A percentile compares a stretch with the other conserved stretches of the same genome.
Conservation (phyloP, 2,888 invertebrate genomes). For the Mantis religiosa region DNA sequence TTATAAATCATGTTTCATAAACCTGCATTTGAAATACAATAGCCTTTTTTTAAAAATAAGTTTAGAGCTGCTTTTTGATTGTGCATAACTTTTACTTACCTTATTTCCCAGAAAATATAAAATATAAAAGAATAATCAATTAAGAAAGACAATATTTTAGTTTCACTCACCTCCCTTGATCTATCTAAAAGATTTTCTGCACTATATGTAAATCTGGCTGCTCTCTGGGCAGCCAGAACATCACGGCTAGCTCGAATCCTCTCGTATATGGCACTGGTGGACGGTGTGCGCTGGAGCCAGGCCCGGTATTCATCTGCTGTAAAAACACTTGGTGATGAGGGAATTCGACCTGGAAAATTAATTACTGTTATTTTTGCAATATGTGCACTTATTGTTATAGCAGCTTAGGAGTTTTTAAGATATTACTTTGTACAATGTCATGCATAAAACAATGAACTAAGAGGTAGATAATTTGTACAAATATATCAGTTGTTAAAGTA, state of each 20-base stretch:
- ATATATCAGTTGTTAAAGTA: too few species aligned
- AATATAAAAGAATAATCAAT: neutral
- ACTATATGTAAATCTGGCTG: conserved; percentile 79
- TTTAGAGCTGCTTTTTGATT: neutral
- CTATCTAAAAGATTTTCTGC: conserved; percentile 65
- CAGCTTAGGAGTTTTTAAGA: neutral
- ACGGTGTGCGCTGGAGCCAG: conserved; percentile 71
- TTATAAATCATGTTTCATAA: neutral
- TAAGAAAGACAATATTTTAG: neutral
- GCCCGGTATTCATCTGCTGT: conserved; percentile 90
- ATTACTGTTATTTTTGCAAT: neutral
- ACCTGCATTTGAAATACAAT: neutral
- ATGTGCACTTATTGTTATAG: neutral
- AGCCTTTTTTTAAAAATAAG: neutral
- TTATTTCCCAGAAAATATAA: conserved; percentile 6
- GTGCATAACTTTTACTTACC: neutral
- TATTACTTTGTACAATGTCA: too few species aligned
- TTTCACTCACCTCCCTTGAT: conserved; percentile 58
- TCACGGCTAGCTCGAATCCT: conserved; percentile 80
- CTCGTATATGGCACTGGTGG: conserved; percentile 89
- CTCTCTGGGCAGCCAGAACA: conserved; percentile 59
- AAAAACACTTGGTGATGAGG: conserved; percentile 59
- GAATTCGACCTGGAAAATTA: conserved; percentile 43
- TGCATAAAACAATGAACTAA: too few species aligned
- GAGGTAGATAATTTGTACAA: too few species aligned